Evolutionary conservation across 1,140 invertebrate species (phyloP).

Genomic region (Aradophagus sp.): DNA sequence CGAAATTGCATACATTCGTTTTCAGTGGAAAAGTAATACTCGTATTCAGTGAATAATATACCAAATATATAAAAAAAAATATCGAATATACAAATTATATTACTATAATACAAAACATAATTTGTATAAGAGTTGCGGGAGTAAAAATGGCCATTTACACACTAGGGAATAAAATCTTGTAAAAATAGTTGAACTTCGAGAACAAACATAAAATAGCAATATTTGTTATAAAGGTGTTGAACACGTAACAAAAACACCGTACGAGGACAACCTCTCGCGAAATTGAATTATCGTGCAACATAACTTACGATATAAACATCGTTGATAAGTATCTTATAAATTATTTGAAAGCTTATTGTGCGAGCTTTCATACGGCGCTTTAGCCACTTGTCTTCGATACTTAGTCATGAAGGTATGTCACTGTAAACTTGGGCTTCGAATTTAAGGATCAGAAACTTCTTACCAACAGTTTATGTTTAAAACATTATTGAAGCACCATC

Average conservation of each 20-base stretch:
- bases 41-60: no score
- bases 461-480: not conserved
- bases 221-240: not conserved
- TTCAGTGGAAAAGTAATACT: no score
- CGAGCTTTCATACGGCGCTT: not conserved
- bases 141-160: no score
- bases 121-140: no score
- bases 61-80: no score
- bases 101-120: no score
- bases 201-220: not conserved
- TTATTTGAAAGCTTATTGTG: not conserved
- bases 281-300: slow-evolving; percentile 1
- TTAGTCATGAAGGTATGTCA: not conserved
- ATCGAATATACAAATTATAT: no score
- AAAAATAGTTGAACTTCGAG: no score
- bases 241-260: not conserved
- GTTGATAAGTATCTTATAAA: slow-evolving; percentile 1
- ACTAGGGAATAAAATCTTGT: no score
- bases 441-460: not conserved
- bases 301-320: slow-evolving; percentile 1
- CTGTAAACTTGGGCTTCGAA: not conserved
- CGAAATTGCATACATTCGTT: no score
- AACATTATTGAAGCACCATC: not conserved
- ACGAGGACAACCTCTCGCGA: no score
- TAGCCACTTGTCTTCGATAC: not conserved